Conservation (phyloP, 2,888 invertebrate species). For the Microplitis manilae region DNA sequence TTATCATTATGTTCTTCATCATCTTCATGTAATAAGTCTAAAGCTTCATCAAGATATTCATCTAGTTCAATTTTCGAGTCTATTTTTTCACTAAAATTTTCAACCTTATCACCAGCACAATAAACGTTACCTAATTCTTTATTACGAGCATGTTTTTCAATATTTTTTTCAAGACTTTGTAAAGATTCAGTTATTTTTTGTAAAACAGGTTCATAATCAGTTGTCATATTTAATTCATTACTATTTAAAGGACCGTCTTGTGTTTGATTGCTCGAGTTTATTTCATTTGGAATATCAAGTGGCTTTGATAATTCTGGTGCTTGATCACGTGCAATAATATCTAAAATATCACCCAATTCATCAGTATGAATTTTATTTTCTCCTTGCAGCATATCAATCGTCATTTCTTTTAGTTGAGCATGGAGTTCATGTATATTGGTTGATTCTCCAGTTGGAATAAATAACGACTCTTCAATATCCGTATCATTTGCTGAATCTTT, state of each 20-base stretch:
- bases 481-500: constrained; percentile 39
- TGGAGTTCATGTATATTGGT: constrained; percentile 53
- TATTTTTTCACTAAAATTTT: constrained; percentile 5
- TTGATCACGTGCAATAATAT: constrained; percentile 55
- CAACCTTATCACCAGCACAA: background rate
- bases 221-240: constrained; percentile 45
- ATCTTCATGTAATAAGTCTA: background rate
- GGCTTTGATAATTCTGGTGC: constrained; percentile 24
- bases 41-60: background rate
- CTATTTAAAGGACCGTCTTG: background rate
- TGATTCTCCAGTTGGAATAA: constrained; percentile 61
- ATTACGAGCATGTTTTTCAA: constrained; percentile 44
- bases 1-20: background rate
- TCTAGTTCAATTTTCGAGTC: background rate
- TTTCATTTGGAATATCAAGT: background rate
- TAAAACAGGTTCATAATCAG: constrained; percentile 50
- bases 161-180: constrained; percentile 49
- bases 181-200: constrained; percentile 51
- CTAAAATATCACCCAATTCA: constrained; percentile 57
- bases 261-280: background rate
- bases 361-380: constrained; percentile 48
- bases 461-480: constrained; percentile 54
- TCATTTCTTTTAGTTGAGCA: constrained; percentile 44
- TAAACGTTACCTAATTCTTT: constrained; percentile 3
- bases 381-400: constrained; percentile 28